phyloP scores from a whole-genome alignment of 2,888 invertebrate genomes.

The Nyleta sp. region DNA sequence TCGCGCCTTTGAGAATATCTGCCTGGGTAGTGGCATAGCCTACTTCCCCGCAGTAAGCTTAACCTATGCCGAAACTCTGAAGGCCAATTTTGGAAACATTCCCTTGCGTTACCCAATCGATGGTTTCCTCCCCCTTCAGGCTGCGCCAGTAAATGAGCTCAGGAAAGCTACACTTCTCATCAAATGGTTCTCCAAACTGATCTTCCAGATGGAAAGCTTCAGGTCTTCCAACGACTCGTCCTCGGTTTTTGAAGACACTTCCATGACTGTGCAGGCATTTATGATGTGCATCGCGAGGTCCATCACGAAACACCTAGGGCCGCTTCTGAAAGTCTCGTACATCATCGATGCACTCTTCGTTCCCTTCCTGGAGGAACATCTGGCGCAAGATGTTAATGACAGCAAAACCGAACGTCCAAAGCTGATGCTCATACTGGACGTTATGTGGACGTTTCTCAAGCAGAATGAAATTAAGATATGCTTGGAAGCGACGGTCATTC shows the following conservation, averaged over 20 bases:
- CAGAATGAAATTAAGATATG: constrained; percentile 86
- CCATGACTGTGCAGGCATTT: constrained; percentile 74
- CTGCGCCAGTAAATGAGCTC: constrained; percentile 71
- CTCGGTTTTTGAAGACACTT: constrained; percentile 60
- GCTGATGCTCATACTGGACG: constrained; percentile 83
- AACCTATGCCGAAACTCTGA: constrained; percentile 87
- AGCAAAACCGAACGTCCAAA: constrained; percentile 62
- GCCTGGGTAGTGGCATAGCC: constrained; percentile 88
- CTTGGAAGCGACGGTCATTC: constrained; percentile 86
- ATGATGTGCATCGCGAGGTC: constrained; percentile 76
- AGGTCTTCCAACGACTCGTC: constrained; percentile 42
- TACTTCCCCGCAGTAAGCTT: constrained; percentile 93
- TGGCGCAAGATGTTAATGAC: constrained; percentile 46
- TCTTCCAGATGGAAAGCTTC: constrained; percentile 70
- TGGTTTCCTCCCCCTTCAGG: constrained; percentile 88
- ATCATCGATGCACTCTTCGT: constrained; percentile 88
- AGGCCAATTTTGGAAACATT: constrained; percentile 90
- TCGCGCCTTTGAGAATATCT: constrained; percentile 88
- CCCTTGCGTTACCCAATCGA: constrained; percentile 87
- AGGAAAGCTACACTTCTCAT: constrained; percentile 82
- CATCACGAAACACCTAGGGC: constrained; percentile 85
- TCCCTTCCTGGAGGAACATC: constrained; percentile 82
- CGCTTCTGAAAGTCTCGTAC: constrained; percentile 85
- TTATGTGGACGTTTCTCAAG: constrained; percentile 88
- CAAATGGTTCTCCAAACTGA: constrained; percentile 82